Base-by-base conservation (phyloP, 2,113 vertebrate species). In the Cranoglanis bouderius region DNA sequence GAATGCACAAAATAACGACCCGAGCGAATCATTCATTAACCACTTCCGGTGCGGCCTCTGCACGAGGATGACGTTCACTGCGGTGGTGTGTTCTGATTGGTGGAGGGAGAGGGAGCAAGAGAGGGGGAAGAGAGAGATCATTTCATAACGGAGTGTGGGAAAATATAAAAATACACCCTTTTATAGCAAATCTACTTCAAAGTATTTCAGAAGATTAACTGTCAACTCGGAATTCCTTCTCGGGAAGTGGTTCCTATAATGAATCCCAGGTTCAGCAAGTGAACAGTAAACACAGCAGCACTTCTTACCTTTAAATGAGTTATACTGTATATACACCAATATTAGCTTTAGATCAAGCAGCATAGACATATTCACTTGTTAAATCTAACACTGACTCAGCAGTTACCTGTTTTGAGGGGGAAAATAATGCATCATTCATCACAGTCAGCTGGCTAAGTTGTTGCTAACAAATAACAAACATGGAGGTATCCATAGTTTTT, bases 71-170 rank as follows among this genome's bases (percentile, higher is more conserved):
- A 5, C 13, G 40, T 18, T 0, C 2, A 80, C 38, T 65, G 86
- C 24, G 90, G 85, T 94, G 92, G 90, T 92, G 65, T 81, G 7
- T 32, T 91, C 16, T 94, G 92, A 96, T 95, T 96, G 94, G 95
- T 87, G 14, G 84, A 89, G 10, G 0, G 74, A 1, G 10, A 6
- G 70, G 1, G 70, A 38, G 35, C 4, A 8, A 46, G 72, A 75
- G 72, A 75, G 72, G 46, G 74, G 26, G 38, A 74, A 38, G 35
- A 65, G 26, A 65, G 12, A 65, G 29, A 29, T 19, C 1, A 29
- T 8, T 63, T 29, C 9, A 63, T 61, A 57, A 57, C 5, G 1
- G 55, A 14, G 10, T 67, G 63, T 65, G n/a, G n/a, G 26, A 32
- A 67, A 67, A 67, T 67, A 16, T 10, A 16, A 32, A 67, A 67